Evolutionary conservation across 1,140 invertebrate species (phyloP).

Genomic region (Papilio glaucus): DNA sequence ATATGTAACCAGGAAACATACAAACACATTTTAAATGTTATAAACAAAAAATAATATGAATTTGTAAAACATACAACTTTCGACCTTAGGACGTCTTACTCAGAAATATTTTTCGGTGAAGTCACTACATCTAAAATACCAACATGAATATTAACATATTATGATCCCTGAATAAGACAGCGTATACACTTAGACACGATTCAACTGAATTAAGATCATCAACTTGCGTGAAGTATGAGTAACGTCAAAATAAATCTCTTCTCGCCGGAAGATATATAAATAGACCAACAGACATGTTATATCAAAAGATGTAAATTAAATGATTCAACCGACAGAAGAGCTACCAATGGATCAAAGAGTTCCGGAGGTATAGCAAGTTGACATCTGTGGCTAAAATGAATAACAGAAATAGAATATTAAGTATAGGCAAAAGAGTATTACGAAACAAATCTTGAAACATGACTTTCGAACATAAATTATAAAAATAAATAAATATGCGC

Average conservation of each 20-base stretch:
- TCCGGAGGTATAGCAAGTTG: not conserved
- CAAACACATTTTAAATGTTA: too few species aligned
- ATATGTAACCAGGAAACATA: too few species aligned
- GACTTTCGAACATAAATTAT: too few species aligned
- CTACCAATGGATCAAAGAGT: constrained; percentile 16
- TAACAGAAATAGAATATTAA: not conserved
- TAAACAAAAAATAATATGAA: too few species aligned
- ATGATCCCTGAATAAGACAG: not conserved
- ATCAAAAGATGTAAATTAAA: constrained; percentile 9
- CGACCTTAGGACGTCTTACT: not conserved
- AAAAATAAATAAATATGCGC: too few species aligned
- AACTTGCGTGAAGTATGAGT: constrained; percentile 6
- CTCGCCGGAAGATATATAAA: not conserved
- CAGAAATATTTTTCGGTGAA: not conserved
- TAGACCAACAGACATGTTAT: constrained; percentile 7
- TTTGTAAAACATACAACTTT: too few species aligned
- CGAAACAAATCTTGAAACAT: too few species aligned
- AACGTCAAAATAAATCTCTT: constrained; percentile 22
- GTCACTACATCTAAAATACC: not conserved
- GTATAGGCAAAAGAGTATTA: not conserved
- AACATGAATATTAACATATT: not conserved
- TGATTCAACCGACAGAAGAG: constrained; percentile 21
- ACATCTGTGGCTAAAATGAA: constrained; percentile 1
- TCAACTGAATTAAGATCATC: constrained; percentile 20
- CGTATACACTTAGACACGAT: not conserved